A percentile compares a stretch with the other conserved stretches of the same genome.
Conservation (phyloP, 2,888 invertebrate species). For the Gymnocheta viridis region DNA sequence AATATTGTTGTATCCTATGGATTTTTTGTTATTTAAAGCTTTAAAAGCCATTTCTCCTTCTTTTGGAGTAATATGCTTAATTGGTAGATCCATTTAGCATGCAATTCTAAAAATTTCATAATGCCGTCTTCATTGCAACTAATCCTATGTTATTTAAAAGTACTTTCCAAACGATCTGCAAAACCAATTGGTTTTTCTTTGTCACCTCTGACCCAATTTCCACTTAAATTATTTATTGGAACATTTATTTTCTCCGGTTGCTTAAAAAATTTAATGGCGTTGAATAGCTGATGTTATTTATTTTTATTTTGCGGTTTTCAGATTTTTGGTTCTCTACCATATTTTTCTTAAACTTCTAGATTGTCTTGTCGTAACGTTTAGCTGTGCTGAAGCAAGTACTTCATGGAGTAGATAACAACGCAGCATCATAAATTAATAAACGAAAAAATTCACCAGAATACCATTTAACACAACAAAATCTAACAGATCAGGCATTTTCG, state of each 20-base stretch:
- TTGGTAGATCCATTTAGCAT: conserved; percentile 44
- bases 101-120: background rate
- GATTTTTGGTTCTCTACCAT: background rate
- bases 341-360: background rate
- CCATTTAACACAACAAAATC: too few species aligned
- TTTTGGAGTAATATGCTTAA: conserved; percentile 2
- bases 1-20: background rate
- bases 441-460: too few species aligned
- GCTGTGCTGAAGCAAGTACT: background rate
- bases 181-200: too few species aligned
- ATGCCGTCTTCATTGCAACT: conserved; percentile 17
- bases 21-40: background rate
- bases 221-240: too few species aligned
- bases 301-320: too few species aligned
- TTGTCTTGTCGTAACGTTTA: background rate
- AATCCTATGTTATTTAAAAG: background rate
- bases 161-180: background rate
- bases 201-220: too few species aligned
- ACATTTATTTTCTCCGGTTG: too few species aligned
- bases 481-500: too few species aligned
- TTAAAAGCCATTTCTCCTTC: background rate
- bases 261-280: too few species aligned
- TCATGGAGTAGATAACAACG: too few species aligned
- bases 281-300: too few species aligned
- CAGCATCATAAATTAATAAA: too few species aligned